Evolutionary conservation across 92 coral and sea anemone species (phyloP), one percentile per base, ranked within the genome.

Genomic region (Phymanthus crucifer): DNA sequence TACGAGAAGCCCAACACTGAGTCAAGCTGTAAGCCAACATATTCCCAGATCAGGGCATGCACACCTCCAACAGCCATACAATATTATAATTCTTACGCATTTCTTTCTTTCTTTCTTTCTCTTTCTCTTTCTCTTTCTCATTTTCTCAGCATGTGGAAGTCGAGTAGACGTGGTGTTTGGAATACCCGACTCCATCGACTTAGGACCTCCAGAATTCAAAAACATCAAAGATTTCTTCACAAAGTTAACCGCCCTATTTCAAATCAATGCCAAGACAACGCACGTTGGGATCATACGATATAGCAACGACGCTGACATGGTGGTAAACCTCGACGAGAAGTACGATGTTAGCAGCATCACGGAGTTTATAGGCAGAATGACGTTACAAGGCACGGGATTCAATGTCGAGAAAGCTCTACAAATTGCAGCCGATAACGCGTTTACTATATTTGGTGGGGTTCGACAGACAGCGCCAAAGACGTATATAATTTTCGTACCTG

Each of bases 401-500:
- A 75, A 81, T 68, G 83, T 86, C 31, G 87, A 54, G 33, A 83
- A 76, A 11, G 94, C 92, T 11, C 78, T 94, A 19, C 81, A 68
- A 32, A 89, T 85, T 58, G 97, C 98, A 32, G 77, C 83, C 5
- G 86, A 79, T 67, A 71, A 72, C n/a, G 77, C 92, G 4, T 94
- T 94, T 77, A 93, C 94, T 65, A 89, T 94, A 26, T 90, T 75
- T 84, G 98, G 98, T 36, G 98, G 98, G 12, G 92, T 93, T 10
- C 81, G 98, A 50, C 94, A 91, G 77, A 70, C 86, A 16, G 83
- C 79, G 7, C 97, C 94, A 13, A 94, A 94, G 76, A 81, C 87
- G 40, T 85, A 87, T 70, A 38, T 94, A 8, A 72, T 94, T 27
- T 56, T 94, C 35, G 94, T 87, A 24, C 97, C 94, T 21, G 78